Percentiles rank a stretch among this genome's conserved stretches.
phyloP scores from a whole-genome alignment of 2,797 vertebrate genomes.

The Kryptolebias ocellatus region DNA sequence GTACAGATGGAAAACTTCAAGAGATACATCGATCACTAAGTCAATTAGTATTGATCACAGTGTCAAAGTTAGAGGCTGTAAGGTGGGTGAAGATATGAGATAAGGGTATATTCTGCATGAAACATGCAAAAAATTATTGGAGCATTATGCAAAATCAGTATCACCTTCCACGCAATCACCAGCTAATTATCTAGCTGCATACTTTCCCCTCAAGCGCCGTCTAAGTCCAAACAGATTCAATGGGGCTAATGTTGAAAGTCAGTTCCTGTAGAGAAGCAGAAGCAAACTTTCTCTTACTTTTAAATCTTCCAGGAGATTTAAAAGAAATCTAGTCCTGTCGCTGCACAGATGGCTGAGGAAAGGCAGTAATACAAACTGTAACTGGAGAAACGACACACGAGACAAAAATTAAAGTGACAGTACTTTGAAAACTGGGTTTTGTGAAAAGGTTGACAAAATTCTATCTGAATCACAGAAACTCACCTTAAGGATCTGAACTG shows the following conservation, averaged over 20 bases:
- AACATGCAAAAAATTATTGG: slow-evolving; percentile 64
- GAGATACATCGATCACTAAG: slow-evolving; percentile 71
- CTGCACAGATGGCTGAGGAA: neutral
- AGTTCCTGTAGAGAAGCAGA: slow-evolving; percentile 40
- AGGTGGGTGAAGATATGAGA: slow-evolving; percentile 40
- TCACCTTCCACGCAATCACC: slow-evolving; percentile 65
- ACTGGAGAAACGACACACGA: neutral
- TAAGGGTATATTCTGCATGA: slow-evolving; percentile 63
- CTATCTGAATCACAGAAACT: too few species aligned
- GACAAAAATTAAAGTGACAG: too few species aligned
- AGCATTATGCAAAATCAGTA: slow-evolving; percentile 65
- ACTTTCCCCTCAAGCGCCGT: slow-evolving; percentile 61
- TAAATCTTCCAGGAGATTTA: slow-evolving; percentile 13
- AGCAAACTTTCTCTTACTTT: slow-evolving; percentile 29
- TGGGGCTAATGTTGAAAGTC: slow-evolving; percentile 60
- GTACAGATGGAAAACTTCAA: slow-evolving; percentile 70
- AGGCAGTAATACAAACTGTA: neutral
- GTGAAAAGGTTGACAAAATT: too few species aligned
- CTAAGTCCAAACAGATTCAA: slow-evolving; percentile 44
- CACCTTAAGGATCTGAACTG: too few species aligned
- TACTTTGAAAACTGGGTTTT: too few species aligned
- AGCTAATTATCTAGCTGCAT: slow-evolving; percentile 73
- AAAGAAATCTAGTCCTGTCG: neutral
- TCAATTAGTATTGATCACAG: slow-evolving; percentile 76
- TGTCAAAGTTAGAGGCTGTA: slow-evolving; percentile 64